phyloP scores from a whole-genome alignment of 2,797 vertebrate genomes.

The Dendrocincla fuliginosa region DNA sequence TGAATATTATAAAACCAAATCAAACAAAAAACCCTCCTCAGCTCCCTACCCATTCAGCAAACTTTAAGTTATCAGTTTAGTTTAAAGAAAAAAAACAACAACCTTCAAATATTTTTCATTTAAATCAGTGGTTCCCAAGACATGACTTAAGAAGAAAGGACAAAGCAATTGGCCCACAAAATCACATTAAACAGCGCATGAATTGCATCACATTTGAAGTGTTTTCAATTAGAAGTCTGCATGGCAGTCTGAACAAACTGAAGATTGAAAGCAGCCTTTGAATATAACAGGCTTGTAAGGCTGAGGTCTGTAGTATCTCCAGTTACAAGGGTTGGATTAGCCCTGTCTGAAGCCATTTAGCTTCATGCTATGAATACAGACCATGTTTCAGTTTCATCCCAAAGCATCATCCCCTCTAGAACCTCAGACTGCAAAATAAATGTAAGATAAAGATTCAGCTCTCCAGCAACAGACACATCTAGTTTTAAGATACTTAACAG shows the following conservation, averaged over 20 bases:
- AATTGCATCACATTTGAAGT: slow-evolving; percentile 7
- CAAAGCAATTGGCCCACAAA: background rate
- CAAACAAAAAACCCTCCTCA: background rate
- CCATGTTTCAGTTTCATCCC: background rate
- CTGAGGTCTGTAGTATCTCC: background rate
- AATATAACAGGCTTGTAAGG: background rate
- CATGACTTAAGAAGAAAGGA: background rate
- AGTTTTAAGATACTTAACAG: background rate
- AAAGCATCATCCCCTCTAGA: background rate
- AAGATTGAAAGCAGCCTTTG: background rate
- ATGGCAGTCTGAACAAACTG: background rate
- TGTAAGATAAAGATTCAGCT: background rate
- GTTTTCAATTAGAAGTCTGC: slow-evolving; percentile 24
- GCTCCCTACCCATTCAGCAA: background rate
- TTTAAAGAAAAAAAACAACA: background rate
- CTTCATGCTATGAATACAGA: background rate
- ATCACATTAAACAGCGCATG: background rate
- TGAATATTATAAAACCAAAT: background rate
- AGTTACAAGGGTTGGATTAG: background rate
- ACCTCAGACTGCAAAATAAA: background rate
- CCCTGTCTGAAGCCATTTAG: background rate
- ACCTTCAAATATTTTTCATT: slow-evolving; percentile 1
- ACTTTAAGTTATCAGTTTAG: background rate
- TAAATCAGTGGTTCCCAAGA: background rate
- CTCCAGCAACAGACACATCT: background rate